A percentile compares a stretch with the other conserved stretches of the same genome.
Conservation (phyloP, 2,888 invertebrate genomes). For the Mamestra brassicae region DNA sequence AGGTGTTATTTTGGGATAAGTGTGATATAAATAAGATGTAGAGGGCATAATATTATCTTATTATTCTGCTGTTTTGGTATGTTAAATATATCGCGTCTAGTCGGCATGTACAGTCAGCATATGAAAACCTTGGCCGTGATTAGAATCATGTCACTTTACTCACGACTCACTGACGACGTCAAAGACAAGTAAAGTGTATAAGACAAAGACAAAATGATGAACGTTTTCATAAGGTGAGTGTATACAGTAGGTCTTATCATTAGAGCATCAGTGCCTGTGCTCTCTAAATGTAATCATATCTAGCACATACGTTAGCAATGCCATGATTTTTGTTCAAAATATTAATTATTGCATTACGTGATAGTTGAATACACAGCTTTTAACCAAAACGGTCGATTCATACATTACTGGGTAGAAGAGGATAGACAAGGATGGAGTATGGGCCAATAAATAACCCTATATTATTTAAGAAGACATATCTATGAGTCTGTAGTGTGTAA, state of each 20-base stretch:
- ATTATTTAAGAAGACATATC: no score
- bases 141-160: conserved; percentile 6
- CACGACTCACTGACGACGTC: not conserved
- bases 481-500: conserved; percentile 14
- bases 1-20: conserved; percentile 16
- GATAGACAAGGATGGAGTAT: not conserved
- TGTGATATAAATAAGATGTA: conserved; percentile 23
- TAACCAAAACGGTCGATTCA: conserved; percentile 31
- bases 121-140: conserved; percentile 6
- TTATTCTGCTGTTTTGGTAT: conserved; percentile 18
- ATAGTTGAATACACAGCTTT: conserved; percentile 48
- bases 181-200: conserved; percentile 1
- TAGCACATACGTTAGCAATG: conserved; percentile 37
- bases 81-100: conserved; percentile 35
- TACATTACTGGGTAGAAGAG: conserved; percentile 13
- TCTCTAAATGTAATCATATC: conserved; percentile 52
- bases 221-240: not conserved
- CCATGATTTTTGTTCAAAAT: conserved; percentile 63
- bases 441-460: no score
- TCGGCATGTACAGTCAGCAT: conserved; percentile 33
- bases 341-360: conserved; percentile 51
- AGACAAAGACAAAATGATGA: conserved; percentile 1
- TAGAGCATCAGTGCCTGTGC: conserved; percentile 47
- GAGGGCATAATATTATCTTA: conserved; percentile 15
- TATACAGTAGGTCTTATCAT: conserved; percentile 15